Conservation (phyloP, 2,888 invertebrate species). For the Entomobrya multifasciata region DNA sequence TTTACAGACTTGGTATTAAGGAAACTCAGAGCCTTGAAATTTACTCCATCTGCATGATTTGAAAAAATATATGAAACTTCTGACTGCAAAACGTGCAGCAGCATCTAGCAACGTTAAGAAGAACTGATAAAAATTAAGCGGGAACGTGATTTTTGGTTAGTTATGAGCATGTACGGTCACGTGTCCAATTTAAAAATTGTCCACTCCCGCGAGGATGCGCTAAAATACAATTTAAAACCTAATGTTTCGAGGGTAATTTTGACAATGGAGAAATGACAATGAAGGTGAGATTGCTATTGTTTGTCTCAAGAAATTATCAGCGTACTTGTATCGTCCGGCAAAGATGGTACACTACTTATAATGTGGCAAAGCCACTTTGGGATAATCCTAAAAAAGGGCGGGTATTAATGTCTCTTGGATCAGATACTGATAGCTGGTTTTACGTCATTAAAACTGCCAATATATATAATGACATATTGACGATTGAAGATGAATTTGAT, state of each 20-base stretch:
- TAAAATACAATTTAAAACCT: slow-evolving; percentile 8
- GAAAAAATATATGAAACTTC: background rate
- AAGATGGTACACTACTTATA: slow-evolving; percentile 14
- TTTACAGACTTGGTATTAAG: too few species aligned
- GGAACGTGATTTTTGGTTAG: background rate
- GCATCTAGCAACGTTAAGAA: background rate
- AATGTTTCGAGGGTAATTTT: background rate
- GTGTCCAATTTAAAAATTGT: background rate
- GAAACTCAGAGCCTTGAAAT: background rate
- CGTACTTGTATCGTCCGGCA: background rate
- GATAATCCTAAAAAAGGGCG: too few species aligned
- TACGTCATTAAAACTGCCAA: background rate
- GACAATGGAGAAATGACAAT: background rate
- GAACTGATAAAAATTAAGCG: background rate
- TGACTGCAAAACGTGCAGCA: background rate
- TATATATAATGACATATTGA: slow-evolving; percentile 9
- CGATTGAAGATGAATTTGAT: background rate
- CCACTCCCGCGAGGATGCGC: background rate
- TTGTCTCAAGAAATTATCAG: background rate
- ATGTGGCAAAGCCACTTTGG: background rate
- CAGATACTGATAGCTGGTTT: background rate
- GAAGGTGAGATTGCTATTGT: slow-evolving; percentile 23
- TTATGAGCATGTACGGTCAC: background rate
- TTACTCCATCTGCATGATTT: background rate
- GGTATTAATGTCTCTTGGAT: background rate